Conservation (phyloP, 2,113 vertebrate genomes). For the Phalacrocorax brasilianus region DNA sequence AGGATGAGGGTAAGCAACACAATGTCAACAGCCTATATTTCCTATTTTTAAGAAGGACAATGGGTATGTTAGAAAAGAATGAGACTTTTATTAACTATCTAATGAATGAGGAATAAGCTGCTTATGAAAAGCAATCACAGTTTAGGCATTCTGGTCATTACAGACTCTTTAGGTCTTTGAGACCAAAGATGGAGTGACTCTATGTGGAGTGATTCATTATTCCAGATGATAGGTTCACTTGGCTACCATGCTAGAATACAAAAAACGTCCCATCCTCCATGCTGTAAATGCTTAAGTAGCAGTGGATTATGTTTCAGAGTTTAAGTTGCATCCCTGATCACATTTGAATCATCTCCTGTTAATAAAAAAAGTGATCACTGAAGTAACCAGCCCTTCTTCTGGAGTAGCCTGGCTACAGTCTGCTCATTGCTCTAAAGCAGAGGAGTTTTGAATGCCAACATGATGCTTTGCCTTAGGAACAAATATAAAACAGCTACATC, state of each 20-base stretch:
- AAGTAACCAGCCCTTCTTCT: neutral
- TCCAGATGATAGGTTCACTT: neutral
- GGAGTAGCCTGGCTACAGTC: neutral
- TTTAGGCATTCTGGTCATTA: neutral
- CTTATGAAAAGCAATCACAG: neutral
- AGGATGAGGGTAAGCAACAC: neutral
- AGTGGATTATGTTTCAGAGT: neutral
- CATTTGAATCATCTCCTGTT: neutral
- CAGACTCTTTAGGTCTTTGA: neutral
- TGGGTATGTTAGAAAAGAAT: neutral
- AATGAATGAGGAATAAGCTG: neutral
- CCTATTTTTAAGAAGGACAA: neutral
- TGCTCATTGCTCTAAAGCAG: neutral
- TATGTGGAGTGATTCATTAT: neutral
- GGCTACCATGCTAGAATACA: neutral
- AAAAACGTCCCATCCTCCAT: neutral
- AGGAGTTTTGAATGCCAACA: neutral
- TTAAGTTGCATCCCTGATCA: neutral
- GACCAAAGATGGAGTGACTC: neutral
- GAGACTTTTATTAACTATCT: neutral
- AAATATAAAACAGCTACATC: neutral
- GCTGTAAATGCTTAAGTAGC: neutral
- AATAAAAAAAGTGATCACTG: neutral
- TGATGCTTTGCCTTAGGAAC: neutral
- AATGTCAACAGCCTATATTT: neutral